Evolutionary conservation across 2,888 invertebrate genomes (phyloP).

Genomic region (Cryptophagus acutangulus): DNA sequence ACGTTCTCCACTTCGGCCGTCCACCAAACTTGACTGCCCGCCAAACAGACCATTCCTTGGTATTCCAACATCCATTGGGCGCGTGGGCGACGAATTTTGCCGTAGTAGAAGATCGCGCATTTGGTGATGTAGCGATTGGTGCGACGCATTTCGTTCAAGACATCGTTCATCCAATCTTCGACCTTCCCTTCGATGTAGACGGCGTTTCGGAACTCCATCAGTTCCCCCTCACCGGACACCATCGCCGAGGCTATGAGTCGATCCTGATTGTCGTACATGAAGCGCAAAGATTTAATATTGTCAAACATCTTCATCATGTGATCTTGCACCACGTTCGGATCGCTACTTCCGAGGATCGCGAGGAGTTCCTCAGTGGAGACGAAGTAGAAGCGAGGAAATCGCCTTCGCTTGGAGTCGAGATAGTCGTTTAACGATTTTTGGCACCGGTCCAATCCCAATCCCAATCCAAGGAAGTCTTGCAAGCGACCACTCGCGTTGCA

Average conservation of each 20-base stretch:
- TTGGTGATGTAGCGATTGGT: slow-evolving; percentile 82
- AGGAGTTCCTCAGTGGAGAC: slow-evolving; percentile 90
- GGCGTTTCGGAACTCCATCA: slow-evolving; percentile 72
- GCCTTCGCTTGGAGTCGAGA: slow-evolving; percentile 77
- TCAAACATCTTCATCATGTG: slow-evolving; percentile 97
- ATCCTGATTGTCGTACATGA: slow-evolving; percentile 62
- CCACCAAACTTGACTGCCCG: slow-evolving; percentile 92
- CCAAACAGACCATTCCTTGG: slow-evolving; percentile 61
- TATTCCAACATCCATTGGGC: slow-evolving; percentile 86
- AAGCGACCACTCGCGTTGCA: slow-evolving; percentile 71
- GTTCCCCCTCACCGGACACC: slow-evolving; percentile 83
- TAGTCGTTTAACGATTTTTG: slow-evolving; percentile 90
- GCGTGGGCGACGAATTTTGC: slow-evolving; percentile 63
- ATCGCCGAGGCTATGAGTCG: slow-evolving; percentile 71
- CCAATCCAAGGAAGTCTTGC: slow-evolving; percentile 66
- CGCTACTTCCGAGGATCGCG: slow-evolving; percentile 82
- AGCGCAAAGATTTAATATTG: slow-evolving; percentile 71
- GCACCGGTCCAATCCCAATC: slow-evolving; percentile 75
- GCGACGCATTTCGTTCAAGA: slow-evolving; percentile 76
- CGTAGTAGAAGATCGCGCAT: slow-evolving; percentile 82
- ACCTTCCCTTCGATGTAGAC: slow-evolving; percentile 76
- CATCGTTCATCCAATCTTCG: slow-evolving; percentile 89
- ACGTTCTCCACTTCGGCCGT: slow-evolving; percentile 92
- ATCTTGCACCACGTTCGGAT: slow-evolving; percentile 80
- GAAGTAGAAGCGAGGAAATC: slow-evolving; percentile 90